Evolutionary conservation across 2,113 vertebrate species (phyloP), one percentile per base, ranked within the genome.

Genomic region (Periophthalmodon schlosseri): DNA sequence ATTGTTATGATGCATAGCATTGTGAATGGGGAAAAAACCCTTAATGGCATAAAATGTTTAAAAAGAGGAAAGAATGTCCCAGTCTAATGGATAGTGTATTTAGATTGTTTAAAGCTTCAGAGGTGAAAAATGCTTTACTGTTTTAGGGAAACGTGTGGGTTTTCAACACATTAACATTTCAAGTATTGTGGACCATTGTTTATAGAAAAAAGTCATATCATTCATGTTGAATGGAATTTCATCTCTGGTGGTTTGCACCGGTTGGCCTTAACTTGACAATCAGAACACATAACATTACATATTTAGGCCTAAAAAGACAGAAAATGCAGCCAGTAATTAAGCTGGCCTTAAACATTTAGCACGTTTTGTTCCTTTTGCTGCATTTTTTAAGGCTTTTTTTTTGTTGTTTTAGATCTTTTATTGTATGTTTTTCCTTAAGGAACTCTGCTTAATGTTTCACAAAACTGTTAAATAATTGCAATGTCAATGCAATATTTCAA

Each of bases 211-310:
- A 77, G 5, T 0, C 54, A 76, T 88, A 75, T 85, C 78, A 89
- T 90, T 89, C 89, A 91, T 80, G 83, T 85, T 89, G 85, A 88
- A 89, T 89, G 88, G 63, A 54, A 5, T 85, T 80, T 84, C 63
- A 70, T 76, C 36, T 76, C 36, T 79, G 81, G 74, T 83, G 56
- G 63, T 74, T 77, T 86, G 21, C 81, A 84, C 83, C 76, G 76
- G 60, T 75, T 68, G 77, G 82, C 88, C 82, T 88, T 87, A 63
- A 78, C 71, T 68, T 77, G 66, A 68, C 66, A 68, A 49, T 65
- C 33, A 44, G 20, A 16, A 63, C 28, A 34, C 24, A 33, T 24
- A 34, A 9, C 23, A 33, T 23, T 24, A 15, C 60, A 63, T 18
- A 34, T 63, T 57, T 57, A 21, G 18, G 24, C 13, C 13, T 63